Evolutionary conservation across 2,888 invertebrate genomes (phyloP).

Genomic region (Ochlodes sylvanus): DNA sequence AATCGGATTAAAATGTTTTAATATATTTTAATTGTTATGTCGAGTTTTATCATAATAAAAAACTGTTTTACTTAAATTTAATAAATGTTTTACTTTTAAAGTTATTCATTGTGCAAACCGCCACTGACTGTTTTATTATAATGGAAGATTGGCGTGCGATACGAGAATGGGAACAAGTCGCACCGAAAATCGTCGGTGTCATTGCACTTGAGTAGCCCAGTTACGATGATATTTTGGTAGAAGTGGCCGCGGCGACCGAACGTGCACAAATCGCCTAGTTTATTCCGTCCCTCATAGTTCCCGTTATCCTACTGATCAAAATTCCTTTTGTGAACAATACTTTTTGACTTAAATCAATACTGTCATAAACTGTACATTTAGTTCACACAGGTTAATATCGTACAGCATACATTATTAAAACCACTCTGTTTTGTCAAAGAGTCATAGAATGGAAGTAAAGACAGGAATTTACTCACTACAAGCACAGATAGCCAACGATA

Average conservation of each 20-base stretch:
- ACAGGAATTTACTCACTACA: no score
- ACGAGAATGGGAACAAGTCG: constrained; percentile 34
- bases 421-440: no score
- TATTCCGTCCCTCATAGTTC: constrained; percentile 27
- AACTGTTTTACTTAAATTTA: not conserved
- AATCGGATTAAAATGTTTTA: no score
- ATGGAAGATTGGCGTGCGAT: constrained; percentile 15
- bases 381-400: no score
- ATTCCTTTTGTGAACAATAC: no score
- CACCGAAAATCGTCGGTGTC: constrained; percentile 65
- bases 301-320: constrained; percentile 5
- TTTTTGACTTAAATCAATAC: no score
- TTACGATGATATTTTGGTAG: constrained; percentile 73
- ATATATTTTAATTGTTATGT: no score
- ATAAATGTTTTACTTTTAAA: not conserved
- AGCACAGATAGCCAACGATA: no score
- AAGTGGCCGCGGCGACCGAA: constrained; percentile 48
- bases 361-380: no score
- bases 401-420: no score
- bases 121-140: not conserved
- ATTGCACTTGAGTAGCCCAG: constrained; percentile 71
- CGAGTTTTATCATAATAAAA: no score
- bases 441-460: no score
- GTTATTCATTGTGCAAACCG: not conserved
- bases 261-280: constrained; percentile 36